Percentiles rank a stretch among this genome's conserved stretches.
Conservation (phyloP, 2,113 vertebrate species). For the Urocolius indicus region DNA sequence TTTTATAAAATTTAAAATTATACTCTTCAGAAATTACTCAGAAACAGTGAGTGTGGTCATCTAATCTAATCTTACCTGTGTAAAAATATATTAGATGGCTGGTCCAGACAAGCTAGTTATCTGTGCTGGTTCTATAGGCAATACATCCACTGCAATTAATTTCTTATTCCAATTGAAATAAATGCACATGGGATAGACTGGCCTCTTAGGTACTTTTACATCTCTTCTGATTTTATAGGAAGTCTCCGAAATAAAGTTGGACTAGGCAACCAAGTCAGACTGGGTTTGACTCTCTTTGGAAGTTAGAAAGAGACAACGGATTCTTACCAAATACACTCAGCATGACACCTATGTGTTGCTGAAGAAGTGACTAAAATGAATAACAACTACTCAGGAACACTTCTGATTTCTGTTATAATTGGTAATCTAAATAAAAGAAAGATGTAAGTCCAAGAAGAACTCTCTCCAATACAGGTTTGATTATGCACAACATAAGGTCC, state of each 20-base stretch:
- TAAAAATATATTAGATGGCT: background rate
- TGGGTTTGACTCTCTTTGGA: background rate
- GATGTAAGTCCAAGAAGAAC: background rate
- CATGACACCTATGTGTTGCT: background rate
- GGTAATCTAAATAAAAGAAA: background rate
- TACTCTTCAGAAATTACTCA: background rate
- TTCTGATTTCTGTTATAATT: background rate
- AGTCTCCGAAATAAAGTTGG: background rate
- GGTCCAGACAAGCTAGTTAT: background rate
- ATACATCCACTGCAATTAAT: background rate
- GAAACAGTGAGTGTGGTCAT: background rate
- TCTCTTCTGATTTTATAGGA: background rate
- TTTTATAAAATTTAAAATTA: background rate
- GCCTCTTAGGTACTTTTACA: background rate
- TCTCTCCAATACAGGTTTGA: background rate
- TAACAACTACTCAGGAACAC: background rate
- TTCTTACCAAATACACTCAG: background rate
- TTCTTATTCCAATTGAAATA: background rate
- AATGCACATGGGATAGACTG: background rate
- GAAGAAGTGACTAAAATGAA: background rate
- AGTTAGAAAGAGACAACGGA: background rate
- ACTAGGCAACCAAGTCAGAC: background rate
- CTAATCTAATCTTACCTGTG: background rate
- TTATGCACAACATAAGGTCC: background rate
- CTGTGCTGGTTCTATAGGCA: background rate